These are phyloP conservation scores for Sarotherodon lohbergeri DNA, from an alignment of 2,113 vertebrate species.

Conservation along the genomic window DNA sequence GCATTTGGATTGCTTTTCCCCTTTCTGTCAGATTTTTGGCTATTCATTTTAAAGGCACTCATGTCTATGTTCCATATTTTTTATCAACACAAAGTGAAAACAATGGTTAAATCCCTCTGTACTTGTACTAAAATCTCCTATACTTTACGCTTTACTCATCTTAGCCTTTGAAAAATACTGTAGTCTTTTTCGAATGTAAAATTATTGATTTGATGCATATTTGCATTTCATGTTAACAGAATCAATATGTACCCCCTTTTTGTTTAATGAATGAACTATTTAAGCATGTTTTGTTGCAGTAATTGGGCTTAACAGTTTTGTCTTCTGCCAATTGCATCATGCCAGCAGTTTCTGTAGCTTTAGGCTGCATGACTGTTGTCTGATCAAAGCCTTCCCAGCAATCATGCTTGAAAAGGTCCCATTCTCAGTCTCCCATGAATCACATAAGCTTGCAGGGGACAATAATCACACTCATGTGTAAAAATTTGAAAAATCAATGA, in stretches of 20 bases:
- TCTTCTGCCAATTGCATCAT: background rate
- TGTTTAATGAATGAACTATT: background rate
- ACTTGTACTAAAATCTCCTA: background rate
- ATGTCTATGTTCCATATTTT: background rate
- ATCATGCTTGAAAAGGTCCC: constrained; percentile 14
- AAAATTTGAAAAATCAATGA: constrained; percentile 29
- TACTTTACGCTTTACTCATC: background rate
- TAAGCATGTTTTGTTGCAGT: background rate
- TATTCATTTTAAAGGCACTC: background rate
- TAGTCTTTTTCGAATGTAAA: background rate
- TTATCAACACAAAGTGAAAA: background rate
- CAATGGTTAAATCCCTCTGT: background rate
- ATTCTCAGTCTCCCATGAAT: constrained; percentile 44
- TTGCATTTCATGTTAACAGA: background rate
- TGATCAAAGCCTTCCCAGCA: constrained; percentile 33
- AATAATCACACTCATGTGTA: constrained; percentile 13
- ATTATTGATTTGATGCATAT: background rate
- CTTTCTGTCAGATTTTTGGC: background rate
- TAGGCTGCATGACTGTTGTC: background rate
- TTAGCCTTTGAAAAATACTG: background rate
- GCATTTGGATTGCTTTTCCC: background rate
- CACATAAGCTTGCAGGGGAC: background rate
- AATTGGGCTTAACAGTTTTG: background rate
- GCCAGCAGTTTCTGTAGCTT: constrained; percentile 12
- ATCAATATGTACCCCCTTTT: background rate